phyloP scores from a whole-genome alignment of 2,113 vertebrate genomes.

The Nothocercus julius region DNA sequence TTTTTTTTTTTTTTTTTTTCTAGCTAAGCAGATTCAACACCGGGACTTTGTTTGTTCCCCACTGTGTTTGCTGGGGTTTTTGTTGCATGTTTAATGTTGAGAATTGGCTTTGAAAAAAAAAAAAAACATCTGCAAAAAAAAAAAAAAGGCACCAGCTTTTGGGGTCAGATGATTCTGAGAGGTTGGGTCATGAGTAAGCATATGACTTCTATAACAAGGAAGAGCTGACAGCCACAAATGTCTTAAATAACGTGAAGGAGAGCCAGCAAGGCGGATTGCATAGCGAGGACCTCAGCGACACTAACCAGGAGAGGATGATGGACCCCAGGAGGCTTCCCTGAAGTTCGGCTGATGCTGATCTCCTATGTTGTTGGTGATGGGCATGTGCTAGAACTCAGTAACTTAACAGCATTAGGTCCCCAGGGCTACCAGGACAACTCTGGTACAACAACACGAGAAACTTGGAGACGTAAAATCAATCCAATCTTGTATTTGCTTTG shows the following conservation, averaged over 20 bases:
- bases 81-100: too few species aligned
- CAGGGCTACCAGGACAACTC: background rate
- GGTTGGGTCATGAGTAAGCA: background rate
- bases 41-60: too few species aligned
- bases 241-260: background rate
- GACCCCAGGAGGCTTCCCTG: background rate
- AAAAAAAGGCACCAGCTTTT: background rate
- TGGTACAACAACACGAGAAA: background rate
- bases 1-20: background rate
- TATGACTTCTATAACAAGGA: background rate
- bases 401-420: background rate
- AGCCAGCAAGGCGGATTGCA: background rate
- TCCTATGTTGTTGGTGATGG: too few species aligned
- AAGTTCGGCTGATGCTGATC: too few species aligned
- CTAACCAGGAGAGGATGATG: fast-evolving
- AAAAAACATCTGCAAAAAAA: background rate
- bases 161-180: background rate
- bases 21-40: too few species aligned
- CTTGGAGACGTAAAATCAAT: background rate
- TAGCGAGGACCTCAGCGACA: background rate
- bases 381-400: background rate
- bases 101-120: background rate
- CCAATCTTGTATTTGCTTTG: background rate
- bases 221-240: background rate
- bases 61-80: too few species aligned